A percentile compares a stretch with the other conserved stretches of the same genome.
These are phyloP conservation scores for Phoebastria nigripes DNA, from an alignment of 2,797 vertebrate genomes.

Conservation along the genomic window DNA sequence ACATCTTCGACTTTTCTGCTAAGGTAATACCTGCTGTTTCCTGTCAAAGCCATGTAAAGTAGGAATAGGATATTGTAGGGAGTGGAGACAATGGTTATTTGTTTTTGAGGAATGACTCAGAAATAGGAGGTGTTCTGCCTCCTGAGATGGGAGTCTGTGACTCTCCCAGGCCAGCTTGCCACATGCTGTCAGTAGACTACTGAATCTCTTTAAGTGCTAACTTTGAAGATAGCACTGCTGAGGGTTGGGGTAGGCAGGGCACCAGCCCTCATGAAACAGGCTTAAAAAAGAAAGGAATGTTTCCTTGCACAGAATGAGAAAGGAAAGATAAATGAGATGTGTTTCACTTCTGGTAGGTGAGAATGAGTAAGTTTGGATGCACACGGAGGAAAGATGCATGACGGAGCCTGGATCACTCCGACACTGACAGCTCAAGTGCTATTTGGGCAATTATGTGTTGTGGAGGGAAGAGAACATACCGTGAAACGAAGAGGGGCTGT, in stretches of 20 bases:
- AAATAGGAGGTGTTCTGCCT: neutral
- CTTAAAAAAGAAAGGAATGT: neutral
- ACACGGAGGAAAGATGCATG: accelerated
- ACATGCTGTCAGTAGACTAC: neutral
- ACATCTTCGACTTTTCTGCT: neutral
- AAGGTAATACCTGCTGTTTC: neutral
- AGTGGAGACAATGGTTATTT: neutral
- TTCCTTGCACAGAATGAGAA: neutral
- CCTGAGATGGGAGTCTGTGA: neutral
- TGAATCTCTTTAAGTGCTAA: neutral
- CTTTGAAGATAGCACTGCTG: neutral
- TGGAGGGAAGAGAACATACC: neutral
- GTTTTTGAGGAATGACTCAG: neutral
- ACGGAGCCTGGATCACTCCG: neutral
- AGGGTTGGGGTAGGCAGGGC: neutral
- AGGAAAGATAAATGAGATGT: neutral
- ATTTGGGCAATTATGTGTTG: neutral
- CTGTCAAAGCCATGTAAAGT: neutral
- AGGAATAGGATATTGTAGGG: neutral
- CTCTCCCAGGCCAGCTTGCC: neutral
- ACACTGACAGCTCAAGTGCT: neutral
- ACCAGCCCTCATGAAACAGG: neutral
- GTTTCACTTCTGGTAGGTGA: neutral
- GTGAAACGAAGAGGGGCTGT: neutral
- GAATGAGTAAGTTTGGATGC: neutral